These are phyloP conservation scores for Thecocarcelia acutangulata DNA, from an alignment of 2,888 invertebrate species.

Conservation along the genomic window DNA sequence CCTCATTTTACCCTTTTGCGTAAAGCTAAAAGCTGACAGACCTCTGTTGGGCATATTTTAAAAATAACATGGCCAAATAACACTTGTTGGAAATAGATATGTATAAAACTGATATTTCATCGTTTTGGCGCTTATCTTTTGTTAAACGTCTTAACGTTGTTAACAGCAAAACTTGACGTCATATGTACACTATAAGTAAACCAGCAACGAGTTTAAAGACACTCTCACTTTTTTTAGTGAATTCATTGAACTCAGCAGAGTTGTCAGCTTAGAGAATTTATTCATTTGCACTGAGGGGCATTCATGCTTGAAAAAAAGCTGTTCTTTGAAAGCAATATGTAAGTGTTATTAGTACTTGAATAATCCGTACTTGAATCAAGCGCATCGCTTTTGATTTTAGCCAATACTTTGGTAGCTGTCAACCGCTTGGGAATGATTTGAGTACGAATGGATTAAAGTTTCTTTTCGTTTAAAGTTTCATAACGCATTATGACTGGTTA, in stretches of 20 bases:
- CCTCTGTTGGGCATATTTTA: not conserved
- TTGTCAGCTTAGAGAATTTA: too few relatives aligned
- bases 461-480: too few relatives aligned
- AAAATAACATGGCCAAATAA: slow-evolving; percentile 4
- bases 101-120: not conserved
- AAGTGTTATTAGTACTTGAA: too few relatives aligned
- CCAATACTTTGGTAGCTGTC: too few relatives aligned
- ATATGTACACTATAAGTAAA: slow-evolving; percentile 11
- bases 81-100: not conserved
- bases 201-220: not conserved
- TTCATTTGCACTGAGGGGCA: too few relatives aligned
- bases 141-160: not conserved
- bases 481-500: too few relatives aligned
- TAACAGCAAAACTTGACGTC: not conserved
- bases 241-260: slow-evolving; percentile 22
- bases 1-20: not conserved
- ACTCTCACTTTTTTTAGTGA: slow-evolving; percentile 19
- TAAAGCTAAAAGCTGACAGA: not conserved
- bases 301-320: too few relatives aligned
- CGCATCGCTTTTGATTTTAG: too few relatives aligned
- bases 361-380: too few relatives aligned
- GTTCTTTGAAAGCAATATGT: too few relatives aligned
- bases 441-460: too few relatives aligned
- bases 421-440: too few relatives aligned
- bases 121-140: slow-evolving; percentile 1